A percentile compares a stretch with the other conserved stretches of the same genome.
Conservation (phyloP, 2,888 invertebrate genomes). For the Callinectes sapidus region DNA sequence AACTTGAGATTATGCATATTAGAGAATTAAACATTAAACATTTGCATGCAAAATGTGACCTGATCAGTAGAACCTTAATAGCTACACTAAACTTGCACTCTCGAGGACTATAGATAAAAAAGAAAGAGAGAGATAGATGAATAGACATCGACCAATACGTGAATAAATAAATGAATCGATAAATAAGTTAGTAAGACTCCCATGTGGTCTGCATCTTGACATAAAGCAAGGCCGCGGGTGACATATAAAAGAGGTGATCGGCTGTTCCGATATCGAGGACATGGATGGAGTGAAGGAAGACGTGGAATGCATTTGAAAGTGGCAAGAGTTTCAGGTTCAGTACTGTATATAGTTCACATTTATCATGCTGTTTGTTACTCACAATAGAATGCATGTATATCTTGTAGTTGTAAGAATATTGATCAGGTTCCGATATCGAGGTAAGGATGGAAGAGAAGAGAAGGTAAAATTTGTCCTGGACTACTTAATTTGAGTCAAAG, state of each 20-base stretch:
- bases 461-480: background rate
- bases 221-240: background rate
- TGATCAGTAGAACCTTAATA: background rate
- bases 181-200: background rate
- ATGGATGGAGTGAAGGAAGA: background rate
- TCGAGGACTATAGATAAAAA: background rate
- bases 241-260: background rate
- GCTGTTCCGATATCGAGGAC: background rate
- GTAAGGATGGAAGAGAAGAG: too few species aligned
- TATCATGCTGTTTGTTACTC: too few species aligned
- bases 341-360: background rate
- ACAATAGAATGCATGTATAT: too few species aligned
- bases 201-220: background rate
- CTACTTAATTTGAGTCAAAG: background rate
- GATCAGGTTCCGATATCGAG: too few species aligned
- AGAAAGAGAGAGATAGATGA: background rate
- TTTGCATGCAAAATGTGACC: background rate
- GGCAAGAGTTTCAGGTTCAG: background rate
- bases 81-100: background rate
- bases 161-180: background rate
- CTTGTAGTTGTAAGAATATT: too few species aligned
- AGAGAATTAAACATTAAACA: background rate
- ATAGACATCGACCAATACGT: background rate
- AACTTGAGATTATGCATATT: background rate
- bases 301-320: background rate